Percentiles rank a stretch among this genome's conserved stretches.
Conservation (phyloP, 2,113 vertebrate species). For the Pachycephala philippinensis region DNA sequence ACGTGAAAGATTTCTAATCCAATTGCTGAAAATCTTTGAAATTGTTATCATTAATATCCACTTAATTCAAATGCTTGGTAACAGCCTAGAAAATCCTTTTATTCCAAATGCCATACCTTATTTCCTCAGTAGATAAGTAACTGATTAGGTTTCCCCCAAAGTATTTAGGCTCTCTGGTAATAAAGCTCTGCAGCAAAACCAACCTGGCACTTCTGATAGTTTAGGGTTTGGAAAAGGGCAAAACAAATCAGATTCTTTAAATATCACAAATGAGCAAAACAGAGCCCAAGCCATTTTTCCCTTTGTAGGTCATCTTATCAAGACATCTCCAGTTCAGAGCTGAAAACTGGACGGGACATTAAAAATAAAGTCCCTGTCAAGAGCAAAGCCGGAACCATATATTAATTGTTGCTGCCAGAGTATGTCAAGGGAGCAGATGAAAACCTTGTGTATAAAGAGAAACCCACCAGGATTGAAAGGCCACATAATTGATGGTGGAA, state of each 20-base stretch:
- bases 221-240: background rate
- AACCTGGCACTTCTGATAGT: background rate
- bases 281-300: background rate
- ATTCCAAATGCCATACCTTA: background rate
- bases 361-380: background rate
- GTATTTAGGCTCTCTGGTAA: background rate
- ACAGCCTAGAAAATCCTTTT: background rate
- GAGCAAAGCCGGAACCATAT: background rate
- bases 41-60: background rate
- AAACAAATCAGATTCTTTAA: background rate
- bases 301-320: background rate
- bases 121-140: background rate
- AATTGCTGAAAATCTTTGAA: background rate
- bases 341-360: background rate
- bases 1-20: background rate
- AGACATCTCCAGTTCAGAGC: background rate
- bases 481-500: accelerated
- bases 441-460: background rate
- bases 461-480: background rate
- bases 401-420: background rate
- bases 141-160: background rate
- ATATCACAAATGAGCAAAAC: background rate
- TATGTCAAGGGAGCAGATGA: background rate
- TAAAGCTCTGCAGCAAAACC: background rate
- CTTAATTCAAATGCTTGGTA: background rate